phyloP scores from a whole-genome alignment of 2,113 vertebrate genomes.

The Phaethon lepturus region DNA sequence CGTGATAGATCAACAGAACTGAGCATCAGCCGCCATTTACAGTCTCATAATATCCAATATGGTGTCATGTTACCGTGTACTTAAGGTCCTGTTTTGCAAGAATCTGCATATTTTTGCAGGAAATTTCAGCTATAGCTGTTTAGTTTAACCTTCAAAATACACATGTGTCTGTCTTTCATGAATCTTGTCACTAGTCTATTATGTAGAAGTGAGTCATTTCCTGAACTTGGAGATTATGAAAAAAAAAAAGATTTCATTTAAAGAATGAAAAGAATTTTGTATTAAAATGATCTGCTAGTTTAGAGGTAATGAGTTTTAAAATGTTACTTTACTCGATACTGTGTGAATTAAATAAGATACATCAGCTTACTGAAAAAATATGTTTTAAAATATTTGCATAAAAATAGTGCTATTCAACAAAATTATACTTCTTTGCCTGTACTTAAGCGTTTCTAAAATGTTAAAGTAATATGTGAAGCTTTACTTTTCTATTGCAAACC shows the following conservation, averaged over 20 bases:
- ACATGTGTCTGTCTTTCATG: not conserved
- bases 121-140: not conserved
- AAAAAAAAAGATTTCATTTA: not conserved
- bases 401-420: not conserved
- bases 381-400: not conserved
- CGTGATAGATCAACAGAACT: not conserved
- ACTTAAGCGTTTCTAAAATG: not conserved
- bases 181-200: not conserved
- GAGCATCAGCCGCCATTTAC: not conserved
- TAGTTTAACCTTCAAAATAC: not conserved
- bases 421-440: not conserved
- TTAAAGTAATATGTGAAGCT: not conserved
- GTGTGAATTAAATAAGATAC: not conserved
- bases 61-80: not conserved
- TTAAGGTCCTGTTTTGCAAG: not conserved
- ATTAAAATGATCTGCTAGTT: not conserved
- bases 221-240: not conserved
- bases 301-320: not conserved
- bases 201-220: not conserved
- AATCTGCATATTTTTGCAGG: not conserved
- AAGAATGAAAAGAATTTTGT: not conserved
- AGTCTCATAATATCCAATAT: not conserved
- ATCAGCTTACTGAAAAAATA: not conserved
- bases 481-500: not conserved
- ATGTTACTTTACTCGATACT: not conserved